Conservation (phyloP, 2,888 invertebrate genomes). For the Ormyrus pomaceus region DNA sequence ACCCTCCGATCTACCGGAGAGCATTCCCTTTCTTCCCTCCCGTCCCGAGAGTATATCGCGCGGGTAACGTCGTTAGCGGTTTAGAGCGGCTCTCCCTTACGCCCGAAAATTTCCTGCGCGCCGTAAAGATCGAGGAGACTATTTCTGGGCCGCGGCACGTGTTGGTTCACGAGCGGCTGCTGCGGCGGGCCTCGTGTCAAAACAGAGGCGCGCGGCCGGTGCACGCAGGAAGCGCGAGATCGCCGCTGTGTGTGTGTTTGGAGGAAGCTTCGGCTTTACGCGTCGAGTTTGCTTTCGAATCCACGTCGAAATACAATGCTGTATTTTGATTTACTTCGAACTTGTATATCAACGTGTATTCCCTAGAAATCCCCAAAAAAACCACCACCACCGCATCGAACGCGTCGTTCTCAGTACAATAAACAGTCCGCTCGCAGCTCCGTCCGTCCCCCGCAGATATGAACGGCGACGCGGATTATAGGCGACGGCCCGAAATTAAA, state of each 20-base stretch:
- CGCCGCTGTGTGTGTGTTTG: no score
- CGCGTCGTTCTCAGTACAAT: background rate
- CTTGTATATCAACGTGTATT: no score
- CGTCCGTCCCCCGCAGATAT: background rate
- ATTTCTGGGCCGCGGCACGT: slow-evolving; percentile 29
- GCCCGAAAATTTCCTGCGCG: slow-evolving; percentile 5
- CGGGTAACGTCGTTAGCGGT: slow-evolving; percentile 43
- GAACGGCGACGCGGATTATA: no score
- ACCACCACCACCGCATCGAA: background rate
- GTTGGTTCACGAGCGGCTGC: background rate
- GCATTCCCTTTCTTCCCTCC: no score
- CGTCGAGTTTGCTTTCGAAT: no score
- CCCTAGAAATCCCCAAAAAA: background rate
- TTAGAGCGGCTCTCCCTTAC: slow-evolving; percentile 6
- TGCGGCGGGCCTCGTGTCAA: slow-evolving; percentile 8
- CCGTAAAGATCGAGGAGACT: slow-evolving; percentile 6
- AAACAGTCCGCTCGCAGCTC: background rate
- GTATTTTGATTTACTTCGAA: background rate
- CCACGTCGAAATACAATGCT: no score
- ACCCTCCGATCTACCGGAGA: no score
- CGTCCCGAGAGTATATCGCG: slow-evolving; percentile 20
- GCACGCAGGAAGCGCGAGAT: no score
- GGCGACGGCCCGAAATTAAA: slow-evolving; percentile 33
- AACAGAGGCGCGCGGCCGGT: background rate
- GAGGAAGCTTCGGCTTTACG: no score